Base-by-base conservation (phyloP, 2,113 vertebrate species). In the Pithys albifrons region DNA sequence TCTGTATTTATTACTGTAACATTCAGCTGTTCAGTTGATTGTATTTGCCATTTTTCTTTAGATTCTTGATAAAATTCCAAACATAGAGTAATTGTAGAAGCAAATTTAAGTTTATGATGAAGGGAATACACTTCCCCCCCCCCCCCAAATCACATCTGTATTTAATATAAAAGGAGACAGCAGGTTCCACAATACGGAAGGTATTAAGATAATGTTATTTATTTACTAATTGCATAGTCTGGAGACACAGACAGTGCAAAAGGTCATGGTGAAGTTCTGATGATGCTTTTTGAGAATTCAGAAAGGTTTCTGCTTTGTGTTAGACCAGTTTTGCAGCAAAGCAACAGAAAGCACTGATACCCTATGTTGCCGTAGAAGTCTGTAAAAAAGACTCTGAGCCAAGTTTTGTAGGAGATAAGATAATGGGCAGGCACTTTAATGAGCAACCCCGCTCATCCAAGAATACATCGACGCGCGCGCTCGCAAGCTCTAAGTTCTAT, bases 171-270 rank as follows among this genome's bases (percentile, higher is more conserved):
- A 55, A 83, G 28, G 19, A 83, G 43, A 51, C 22, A 55, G 19
- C 14, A 89, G 59, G 13, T 91, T 89, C 33, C 14, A 19, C 20
- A 67, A 85, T 54, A 28, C 0, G 0, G 33, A 70, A 90, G 2
- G 8, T 31, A 76, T 76, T 45, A 79, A 64, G 29, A 7, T 91
- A 80, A 70, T 58, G 8, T 7, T 70, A n/a, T 69, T 89, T 85
- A 25, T 72, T 88, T 74, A 28, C 16, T 69, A 65, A 54, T 61
- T 85, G 15, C 31, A 3, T 6, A 20, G 33, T 75, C 57, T 57
- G 43, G 70, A 76, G 31, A 52, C 6, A 3, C 14, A 0, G 0
- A 3, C 52, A 61, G 37, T 72, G 37, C 57, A 58, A 28, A 48
- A 82, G 35, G 39, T 72, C 58, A 10, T 4, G 13, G 3, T 65